Base-by-base conservation (phyloP, 2,113 vertebrate species). In the Microcebus tavaratra region DNA sequence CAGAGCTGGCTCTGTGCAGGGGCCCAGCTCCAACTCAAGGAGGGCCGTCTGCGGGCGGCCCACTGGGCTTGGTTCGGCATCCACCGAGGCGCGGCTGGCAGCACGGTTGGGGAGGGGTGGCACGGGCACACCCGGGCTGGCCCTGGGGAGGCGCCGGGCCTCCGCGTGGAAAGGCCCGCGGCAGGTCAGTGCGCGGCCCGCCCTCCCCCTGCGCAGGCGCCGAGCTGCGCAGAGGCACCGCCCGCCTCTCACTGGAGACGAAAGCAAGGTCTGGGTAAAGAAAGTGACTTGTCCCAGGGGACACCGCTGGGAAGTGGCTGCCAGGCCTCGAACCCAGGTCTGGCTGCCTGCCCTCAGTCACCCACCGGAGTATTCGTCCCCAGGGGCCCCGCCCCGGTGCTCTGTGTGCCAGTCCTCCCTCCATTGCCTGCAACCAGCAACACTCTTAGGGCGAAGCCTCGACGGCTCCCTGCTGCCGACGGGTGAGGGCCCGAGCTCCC, bases 21-120 rank as follows among this genome's bases (percentile, higher is more conserved):
- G 31, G 55, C 23, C n/a, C 20, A 12, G 27, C 10, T 15, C 4
- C 36, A 61, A 83, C 2, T 34, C 65, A 2, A 48, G 53, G 48
- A 45, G 82, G 36, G 76, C 39, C n/a, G 25, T 7, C 29, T 3
- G 9, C 81, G 67, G 67, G 8, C 17, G 0, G 78, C 55, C 34
- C 18, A 2, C n/a, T 0, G 39, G 68, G n/a, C 29, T 48, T 1
- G 10, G 79, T 36, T 36, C 36, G 36, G 36, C 36, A 36, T 36
- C 36, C 36, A 36, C 36, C 36, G 36, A 36, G 36, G 36, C 36
- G 36, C 36, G 36, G 36, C 36, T 36, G 39, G 72, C 55, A 18
- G 18, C 36, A 0, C 0, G 6, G 65, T 25, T 3, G 39, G 6
- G 11, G 0, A 17, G 21, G 34, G 76, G 6, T 0, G 34, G 10